A percentile compares a stretch with the other conserved stretches of the same genome.
Evolutionary conservation across 2,797 vertebrate genomes (phyloP).

Genomic region (Enteromius viviparus): DNA sequence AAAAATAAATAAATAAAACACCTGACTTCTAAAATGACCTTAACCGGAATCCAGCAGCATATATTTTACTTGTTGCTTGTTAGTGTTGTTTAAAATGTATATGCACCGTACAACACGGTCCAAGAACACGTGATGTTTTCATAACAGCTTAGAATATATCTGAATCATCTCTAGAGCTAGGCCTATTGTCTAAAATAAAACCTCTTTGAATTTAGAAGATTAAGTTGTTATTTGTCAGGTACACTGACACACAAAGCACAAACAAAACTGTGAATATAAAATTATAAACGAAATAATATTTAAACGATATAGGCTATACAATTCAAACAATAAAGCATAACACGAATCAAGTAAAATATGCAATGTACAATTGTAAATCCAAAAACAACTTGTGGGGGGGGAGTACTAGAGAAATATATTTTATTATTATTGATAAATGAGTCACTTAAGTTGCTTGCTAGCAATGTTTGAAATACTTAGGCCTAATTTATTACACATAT

Average conservation of each 20-base stretch:
- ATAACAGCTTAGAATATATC: neutral
- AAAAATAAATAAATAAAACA: neutral
- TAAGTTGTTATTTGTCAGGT: neutral
- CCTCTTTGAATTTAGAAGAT: neutral
- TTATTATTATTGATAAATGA: neutral
- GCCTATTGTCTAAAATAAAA: neutral
- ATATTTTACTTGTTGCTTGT: neutral
- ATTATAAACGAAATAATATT: neutral
- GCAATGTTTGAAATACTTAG: neutral
- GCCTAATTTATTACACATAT: neutral
- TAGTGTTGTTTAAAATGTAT: neutral
- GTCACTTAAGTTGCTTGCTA: neutral
- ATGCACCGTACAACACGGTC: neutral
- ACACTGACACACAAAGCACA: neutral
- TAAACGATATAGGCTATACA: neutral
- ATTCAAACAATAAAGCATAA: neutral
- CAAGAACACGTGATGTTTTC: neutral
- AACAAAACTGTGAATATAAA: neutral
- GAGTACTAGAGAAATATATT: neutral
- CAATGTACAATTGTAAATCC: neutral
- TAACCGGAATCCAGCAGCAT: neutral
- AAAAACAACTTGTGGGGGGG: neutral
- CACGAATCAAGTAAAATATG: neutral
- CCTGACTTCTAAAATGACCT: neutral
- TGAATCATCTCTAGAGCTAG: neutral